phyloP scores from a whole-genome alignment of 92 coral and sea anemone genomes.

The Parazoanthus darwini region DNA sequence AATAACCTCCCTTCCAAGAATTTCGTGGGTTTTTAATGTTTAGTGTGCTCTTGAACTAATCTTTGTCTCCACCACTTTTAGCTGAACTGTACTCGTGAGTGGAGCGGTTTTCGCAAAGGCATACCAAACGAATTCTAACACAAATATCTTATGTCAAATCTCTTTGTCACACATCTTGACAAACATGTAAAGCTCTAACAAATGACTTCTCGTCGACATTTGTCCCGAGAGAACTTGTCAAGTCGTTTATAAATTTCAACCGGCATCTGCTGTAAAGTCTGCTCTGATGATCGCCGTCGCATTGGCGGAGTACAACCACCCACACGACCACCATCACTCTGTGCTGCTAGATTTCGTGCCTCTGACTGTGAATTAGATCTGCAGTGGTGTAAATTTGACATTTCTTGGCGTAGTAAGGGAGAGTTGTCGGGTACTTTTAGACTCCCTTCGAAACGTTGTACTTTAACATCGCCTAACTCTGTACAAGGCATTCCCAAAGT shows the following conservation, averaged over 20 bases:
- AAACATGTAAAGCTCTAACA: not conserved
- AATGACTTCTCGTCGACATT: not conserved
- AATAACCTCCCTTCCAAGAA: too few relatives aligned
- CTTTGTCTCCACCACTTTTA: too few relatives aligned
- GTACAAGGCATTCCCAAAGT: not conserved
- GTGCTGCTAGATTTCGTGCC: not conserved
- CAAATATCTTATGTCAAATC: not conserved
- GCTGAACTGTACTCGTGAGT: too few relatives aligned
- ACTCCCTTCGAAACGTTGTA: not conserved
- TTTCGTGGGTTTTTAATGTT: too few relatives aligned
- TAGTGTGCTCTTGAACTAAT: too few relatives aligned
- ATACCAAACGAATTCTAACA: not conserved
- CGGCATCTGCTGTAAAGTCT: constrained; percentile 9
- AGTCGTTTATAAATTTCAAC: constrained; percentile 14
- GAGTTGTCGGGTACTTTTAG: not conserved
- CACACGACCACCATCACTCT: not conserved
- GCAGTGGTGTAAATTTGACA: not conserved
- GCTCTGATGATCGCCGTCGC: not conserved
- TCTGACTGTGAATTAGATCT: not conserved
- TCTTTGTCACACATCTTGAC: not conserved
- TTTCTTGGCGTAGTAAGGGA: not conserved
- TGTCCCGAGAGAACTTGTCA: not conserved
- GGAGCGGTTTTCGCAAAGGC: too few relatives aligned
- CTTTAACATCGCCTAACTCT: not conserved
- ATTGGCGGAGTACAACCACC: not conserved